phyloP scores from a whole-genome alignment of 1,140 invertebrate genomes.

The Cotesia typhae region DNA sequence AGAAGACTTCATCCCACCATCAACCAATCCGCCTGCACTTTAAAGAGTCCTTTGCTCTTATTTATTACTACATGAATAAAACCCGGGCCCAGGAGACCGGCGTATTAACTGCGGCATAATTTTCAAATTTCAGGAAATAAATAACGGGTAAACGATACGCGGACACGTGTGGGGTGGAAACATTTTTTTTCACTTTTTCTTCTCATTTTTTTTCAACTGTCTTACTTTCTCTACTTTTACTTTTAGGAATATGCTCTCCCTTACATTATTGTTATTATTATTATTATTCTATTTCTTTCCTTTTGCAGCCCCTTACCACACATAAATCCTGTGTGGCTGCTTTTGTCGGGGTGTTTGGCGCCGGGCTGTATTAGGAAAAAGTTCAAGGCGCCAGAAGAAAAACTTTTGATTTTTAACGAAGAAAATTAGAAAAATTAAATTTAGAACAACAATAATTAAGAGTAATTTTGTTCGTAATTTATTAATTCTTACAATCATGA shows the following conservation, averaged over 20 bases:
- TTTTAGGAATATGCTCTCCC: slow-evolving; percentile 24
- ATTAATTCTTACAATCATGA: no score
- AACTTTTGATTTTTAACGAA: background rate
- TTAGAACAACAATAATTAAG: no score
- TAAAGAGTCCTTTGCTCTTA: slow-evolving; percentile 61
- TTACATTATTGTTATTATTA: background rate
- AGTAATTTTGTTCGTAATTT: no score
- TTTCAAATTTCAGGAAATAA: slow-evolving; percentile 65
- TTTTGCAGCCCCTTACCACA: slow-evolving; percentile 36
- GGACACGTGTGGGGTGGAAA: slow-evolving; percentile 50
- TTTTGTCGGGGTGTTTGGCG: slow-evolving; percentile 44
- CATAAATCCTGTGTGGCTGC: slow-evolving; percentile 52
- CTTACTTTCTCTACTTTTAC: slow-evolving; percentile 33
- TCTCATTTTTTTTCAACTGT: slow-evolving; percentile 33
- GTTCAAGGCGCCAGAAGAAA: slow-evolving; percentile 22
- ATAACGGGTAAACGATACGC: slow-evolving; percentile 63
- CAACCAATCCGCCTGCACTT: slow-evolving; percentile 42
- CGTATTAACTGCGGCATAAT: slow-evolving; percentile 65
- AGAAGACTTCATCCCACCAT: background rate
- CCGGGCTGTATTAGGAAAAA: slow-evolving; percentile 35
- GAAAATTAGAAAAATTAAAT: no score
- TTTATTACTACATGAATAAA: slow-evolving; percentile 66
- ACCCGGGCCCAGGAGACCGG: slow-evolving; percentile 50
- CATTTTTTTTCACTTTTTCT: no score
- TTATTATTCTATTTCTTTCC: slow-evolving; percentile 12